phyloP scores from a whole-genome alignment of 2,113 vertebrate species.

The Coptodon rendalli region DNA sequence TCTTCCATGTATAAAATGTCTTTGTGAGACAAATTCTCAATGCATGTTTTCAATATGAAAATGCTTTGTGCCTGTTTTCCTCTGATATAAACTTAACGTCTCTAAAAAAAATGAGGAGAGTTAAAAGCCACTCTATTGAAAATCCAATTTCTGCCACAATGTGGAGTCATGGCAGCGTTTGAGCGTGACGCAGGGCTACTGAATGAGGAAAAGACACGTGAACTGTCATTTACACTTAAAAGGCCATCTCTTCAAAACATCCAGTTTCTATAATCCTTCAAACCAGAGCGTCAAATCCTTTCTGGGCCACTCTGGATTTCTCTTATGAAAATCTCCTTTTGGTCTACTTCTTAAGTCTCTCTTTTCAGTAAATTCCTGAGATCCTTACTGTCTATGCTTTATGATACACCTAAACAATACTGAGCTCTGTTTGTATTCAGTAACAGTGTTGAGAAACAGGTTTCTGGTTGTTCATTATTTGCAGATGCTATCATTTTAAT shows the following conservation, averaged over 20 bases:
- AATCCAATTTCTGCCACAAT: conserved; percentile 29
- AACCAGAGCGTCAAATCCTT: conserved; percentile 13
- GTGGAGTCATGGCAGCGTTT: background rate
- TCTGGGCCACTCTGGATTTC: background rate
- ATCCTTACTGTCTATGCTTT: background rate
- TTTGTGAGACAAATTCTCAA: background rate
- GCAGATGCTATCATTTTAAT: background rate
- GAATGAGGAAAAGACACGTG: background rate
- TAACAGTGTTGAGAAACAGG: fast-evolving
- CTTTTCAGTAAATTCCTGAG: background rate
- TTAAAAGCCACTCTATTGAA: background rate
- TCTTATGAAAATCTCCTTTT: background rate
- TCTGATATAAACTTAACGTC: background rate
- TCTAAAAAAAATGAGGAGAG: background rate
- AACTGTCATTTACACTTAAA: conserved; percentile 24
- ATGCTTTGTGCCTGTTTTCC: fast-evolving
- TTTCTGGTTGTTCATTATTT: background rate
- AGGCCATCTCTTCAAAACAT: background rate
- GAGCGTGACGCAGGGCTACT: background rate
- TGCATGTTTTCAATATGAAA: background rate
- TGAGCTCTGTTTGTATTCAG: background rate
- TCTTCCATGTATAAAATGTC: background rate
- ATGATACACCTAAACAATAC: background rate
- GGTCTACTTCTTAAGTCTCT: background rate
- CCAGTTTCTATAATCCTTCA: conserved; percentile 20